Conservation (phyloP, 1,140 invertebrate genomes). For the Parapsyche elsis region DNA sequence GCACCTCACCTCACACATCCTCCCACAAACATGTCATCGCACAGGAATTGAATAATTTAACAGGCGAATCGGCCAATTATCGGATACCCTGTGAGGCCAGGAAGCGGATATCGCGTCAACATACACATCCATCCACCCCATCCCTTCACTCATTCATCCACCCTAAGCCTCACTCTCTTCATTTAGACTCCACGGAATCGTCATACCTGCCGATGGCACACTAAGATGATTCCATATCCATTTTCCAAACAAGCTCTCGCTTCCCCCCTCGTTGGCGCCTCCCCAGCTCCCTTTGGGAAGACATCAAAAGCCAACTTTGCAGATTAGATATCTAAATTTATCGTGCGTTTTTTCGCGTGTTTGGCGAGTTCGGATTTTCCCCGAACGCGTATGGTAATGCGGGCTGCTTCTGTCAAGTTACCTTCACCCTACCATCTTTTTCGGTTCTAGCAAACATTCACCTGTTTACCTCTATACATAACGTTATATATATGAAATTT, state of each 20-base stretch:
- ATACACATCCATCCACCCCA: not conserved
- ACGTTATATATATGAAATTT: constrained; percentile 42
- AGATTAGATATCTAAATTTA: constrained; percentile 45
- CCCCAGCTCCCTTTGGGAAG: no score
- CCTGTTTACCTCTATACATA: constrained; percentile 22
- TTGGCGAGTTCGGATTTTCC: not conserved
- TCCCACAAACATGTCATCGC: not conserved
- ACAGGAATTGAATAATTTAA: not conserved
- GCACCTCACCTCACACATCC: not conserved
- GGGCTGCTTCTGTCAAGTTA: not conserved
- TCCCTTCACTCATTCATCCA: not conserved
- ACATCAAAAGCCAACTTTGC: constrained; percentile 33
- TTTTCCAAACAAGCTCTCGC: not conserved
- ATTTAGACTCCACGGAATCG: not conserved
- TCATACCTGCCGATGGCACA: constrained; percentile 8
- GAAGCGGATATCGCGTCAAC: constrained; percentile 2
- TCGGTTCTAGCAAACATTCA: constrained; percentile 41
- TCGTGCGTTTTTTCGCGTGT: constrained; percentile 30
- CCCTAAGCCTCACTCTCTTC: not conserved
- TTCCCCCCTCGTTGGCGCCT: not conserved
- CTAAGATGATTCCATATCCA: not conserved
- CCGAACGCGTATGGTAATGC: not conserved
- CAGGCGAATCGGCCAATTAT: not conserved
- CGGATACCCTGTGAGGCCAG: not conserved
- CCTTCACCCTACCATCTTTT: not conserved